A percentile compares a stretch with the other conserved stretches of the same genome.
phyloP scores from a whole-genome alignment of 1,140 invertebrate genomes.

The Brachionus calyciflorus region DNA sequence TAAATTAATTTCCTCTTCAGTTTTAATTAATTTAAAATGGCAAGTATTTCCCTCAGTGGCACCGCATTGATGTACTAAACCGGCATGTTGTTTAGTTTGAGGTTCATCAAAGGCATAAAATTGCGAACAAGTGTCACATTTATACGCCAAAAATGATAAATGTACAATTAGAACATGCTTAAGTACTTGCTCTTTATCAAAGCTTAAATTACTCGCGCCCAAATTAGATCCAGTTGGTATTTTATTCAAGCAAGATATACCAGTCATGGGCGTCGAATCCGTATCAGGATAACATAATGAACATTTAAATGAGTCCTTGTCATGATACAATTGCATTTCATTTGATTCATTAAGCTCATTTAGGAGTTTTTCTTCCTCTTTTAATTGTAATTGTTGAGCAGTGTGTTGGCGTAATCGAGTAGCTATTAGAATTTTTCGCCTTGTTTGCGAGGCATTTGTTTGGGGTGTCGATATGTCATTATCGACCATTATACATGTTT shows the following conservation, averaged over 20 bases:
- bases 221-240: not conserved
- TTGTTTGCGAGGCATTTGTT: not conserved
- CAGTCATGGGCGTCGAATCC: not conserved
- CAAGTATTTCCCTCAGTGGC: not conserved
- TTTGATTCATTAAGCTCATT: conserved; percentile 25
- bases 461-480: not conserved
- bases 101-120: conserved; percentile 46
- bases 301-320: conserved; percentile 39
- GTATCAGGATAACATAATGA: conserved; percentile 20
- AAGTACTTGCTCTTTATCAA: conserved; percentile 45
- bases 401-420: conserved; percentile 35
- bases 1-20: conserved; percentile 44
- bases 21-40: conserved; percentile 45
- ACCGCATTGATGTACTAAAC: conserved; percentile 31
- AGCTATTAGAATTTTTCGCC: conserved; percentile 39
- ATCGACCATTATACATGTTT: conserved; percentile 42
- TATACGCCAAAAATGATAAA: conserved; percentile 46
- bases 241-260: not conserved
- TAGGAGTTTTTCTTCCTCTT: conserved; percentile 29
- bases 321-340: conserved; percentile 41
- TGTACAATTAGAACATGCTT: conserved; percentile 43
- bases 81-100: conserved; percentile 42
- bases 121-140: conserved; percentile 35
- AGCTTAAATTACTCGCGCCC: conserved; percentile 26
- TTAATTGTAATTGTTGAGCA: not conserved